These are phyloP conservation scores for Crotalus helleri DNA, from an alignment of 2,113 vertebrate species.

Conservation along the genomic window DNA sequence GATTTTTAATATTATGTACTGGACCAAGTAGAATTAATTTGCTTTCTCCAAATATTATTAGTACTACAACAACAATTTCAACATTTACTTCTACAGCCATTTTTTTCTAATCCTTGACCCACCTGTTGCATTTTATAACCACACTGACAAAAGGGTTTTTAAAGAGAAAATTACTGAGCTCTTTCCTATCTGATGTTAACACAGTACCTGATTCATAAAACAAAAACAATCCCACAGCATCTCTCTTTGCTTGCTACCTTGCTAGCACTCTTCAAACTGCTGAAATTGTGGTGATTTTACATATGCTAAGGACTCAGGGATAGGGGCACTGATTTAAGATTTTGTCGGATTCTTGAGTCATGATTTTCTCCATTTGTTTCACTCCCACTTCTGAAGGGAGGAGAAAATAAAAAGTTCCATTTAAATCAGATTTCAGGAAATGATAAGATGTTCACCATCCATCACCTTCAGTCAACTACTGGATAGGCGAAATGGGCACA, in stretches of 20 bases:
- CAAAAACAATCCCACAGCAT: conserved; percentile 41
- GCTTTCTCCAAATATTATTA: conserved; percentile 45
- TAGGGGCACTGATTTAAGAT: conserved; percentile 21
- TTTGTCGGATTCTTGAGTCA: conserved; percentile 17
- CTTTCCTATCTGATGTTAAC: conserved; percentile 33
- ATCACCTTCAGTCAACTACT: neutral
- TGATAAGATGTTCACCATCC: neutral
- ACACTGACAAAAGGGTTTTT: conserved; percentile 39
- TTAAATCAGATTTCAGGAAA: neutral
- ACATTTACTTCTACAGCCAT: conserved; percentile 42
- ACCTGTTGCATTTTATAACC: conserved; percentile 37
- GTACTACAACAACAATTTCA: conserved; percentile 8
- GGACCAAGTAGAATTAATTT: conserved; percentile 52
- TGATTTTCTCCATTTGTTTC: neutral
- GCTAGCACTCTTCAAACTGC: conserved; percentile 13
- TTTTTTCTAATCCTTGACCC: conserved; percentile 32
- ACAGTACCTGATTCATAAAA: conserved; percentile 59
- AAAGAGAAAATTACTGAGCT: conserved; percentile 36
- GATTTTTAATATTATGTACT: conserved; percentile 47
- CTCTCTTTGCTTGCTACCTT: conserved; percentile 26
- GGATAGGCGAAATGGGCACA: neutral
- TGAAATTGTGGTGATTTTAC: conserved; percentile 21
- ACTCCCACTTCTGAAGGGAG: neutral
- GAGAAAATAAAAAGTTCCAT: neutral
- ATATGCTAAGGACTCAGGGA: conserved; percentile 12